Evolutionary conservation across 2,797 vertebrate species (phyloP).

Genomic region (Chrysocyon brachyurus): DNA sequence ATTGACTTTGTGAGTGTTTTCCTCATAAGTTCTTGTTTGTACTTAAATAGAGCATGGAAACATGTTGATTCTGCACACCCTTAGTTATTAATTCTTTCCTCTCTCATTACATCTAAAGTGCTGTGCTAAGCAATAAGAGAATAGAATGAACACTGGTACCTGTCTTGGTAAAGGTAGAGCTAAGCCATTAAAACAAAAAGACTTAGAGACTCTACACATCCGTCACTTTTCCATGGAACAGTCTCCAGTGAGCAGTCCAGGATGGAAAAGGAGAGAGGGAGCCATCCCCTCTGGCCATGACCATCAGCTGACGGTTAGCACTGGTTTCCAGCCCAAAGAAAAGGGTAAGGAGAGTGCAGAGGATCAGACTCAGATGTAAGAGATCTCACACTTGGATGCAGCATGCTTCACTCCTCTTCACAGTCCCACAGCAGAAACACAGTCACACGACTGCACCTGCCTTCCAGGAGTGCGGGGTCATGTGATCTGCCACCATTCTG

Average conservation of each 20-base stretch:
- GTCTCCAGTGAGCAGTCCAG: not conserved
- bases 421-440: rapidly evolving
- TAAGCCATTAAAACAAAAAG: not conserved
- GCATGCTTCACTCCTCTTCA: not conserved
- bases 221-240: not conserved
- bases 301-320: rapidly evolving
- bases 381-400: not conserved
- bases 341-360: not conserved
- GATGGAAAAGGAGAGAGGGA: not conserved
- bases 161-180: too few relatives aligned
- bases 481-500: rapidly evolving
- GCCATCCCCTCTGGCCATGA: not conserved
- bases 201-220: not conserved
- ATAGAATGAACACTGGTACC: not conserved
- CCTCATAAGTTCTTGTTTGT: not conserved
- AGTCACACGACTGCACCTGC: too few relatives aligned
- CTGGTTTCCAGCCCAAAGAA: not conserved
- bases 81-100: not conserved
- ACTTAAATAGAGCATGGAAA: not conserved
- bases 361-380: rapidly evolving
- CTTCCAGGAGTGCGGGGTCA: rapidly evolving
- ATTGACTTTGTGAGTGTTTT: not conserved
- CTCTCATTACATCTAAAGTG: not conserved
- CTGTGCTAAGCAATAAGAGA: not conserved
- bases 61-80: not conserved